These are phyloP conservation scores for Epizoanthus scotinus DNA, from an alignment of 92 coral and sea anemone genomes.

Conservation along the genomic window DNA sequence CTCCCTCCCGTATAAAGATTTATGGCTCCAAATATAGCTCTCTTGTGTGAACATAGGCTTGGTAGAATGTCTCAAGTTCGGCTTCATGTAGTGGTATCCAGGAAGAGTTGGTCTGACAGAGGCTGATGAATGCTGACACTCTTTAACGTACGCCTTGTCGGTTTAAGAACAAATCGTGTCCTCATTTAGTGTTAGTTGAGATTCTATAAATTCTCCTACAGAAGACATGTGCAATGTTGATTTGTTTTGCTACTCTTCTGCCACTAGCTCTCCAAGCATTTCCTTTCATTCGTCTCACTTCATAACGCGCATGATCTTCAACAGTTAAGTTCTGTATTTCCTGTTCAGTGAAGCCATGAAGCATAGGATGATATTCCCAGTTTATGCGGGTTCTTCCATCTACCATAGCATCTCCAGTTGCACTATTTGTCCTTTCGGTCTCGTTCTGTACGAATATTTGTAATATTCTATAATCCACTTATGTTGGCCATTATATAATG, in stretches of 20 bases:
- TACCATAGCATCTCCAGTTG: not conserved
- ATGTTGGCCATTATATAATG: too few species aligned
- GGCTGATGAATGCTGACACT: not conserved
- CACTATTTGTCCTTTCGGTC: slow-evolving; percentile 10
- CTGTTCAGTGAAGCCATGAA: not conserved
- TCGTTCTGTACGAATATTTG: too few species aligned
- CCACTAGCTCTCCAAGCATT: not conserved
- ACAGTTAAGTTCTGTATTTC: not conserved
- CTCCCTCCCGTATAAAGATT: too few species aligned
- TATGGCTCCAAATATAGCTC: too few species aligned
- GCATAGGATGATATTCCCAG: not conserved
- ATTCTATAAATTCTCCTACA: slow-evolving; percentile 7
- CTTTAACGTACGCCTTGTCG: not conserved
- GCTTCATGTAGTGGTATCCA: slow-evolving; percentile 9
- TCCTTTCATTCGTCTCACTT: not conserved
- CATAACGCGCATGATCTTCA: not conserved
- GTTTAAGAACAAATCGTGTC: slow-evolving; percentile 1
- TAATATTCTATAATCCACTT: too few species aligned
- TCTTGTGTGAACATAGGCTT: too few species aligned
- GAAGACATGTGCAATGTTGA: slow-evolving; percentile 12
- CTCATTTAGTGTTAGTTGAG: not conserved
- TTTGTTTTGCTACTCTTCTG: not conserved
- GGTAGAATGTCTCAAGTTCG: slow-evolving; percentile 1
- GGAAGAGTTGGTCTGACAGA: not conserved
- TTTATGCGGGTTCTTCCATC: slow-evolving; percentile 1